Evolutionary conservation across 1,140 invertebrate genomes (phyloP), one percentile per base, ranked within the genome.

Genomic region (Elymnias hypermnestra): DNA sequence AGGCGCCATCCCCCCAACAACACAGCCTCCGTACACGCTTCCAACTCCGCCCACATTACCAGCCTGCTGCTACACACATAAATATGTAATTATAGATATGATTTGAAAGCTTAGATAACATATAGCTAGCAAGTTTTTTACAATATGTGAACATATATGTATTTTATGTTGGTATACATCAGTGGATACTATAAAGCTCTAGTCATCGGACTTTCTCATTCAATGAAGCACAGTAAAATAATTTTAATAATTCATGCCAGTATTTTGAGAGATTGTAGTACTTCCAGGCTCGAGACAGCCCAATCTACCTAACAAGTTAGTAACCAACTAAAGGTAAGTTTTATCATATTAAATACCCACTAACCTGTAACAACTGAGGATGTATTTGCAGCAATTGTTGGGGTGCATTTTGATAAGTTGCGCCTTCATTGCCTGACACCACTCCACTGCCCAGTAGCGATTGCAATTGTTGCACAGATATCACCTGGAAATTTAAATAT

Each of bases 381-480:
- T 87, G 85, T 60, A 86, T 83, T 13, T 85, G 83, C 36, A 87
- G 36, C 19, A 87, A 50, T 36, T 86, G 85, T 17, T 83, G 85
- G 17, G 74, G 79, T n/a, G 72, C 33, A 37, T 73, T 79, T 43
- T 84, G 74, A 44, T 85, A 85, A 1, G 67, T 58, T 37, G 63
- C 50, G 1, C 71, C 72, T 22, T 79, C 77, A 1, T 58, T 54
- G 5, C 63, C 49, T 0, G 63, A 69, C 10, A 73, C 76, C 19
- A 74, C 78, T 5, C 75, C 82, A 28, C 67, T 72, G 8, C 71
- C 72, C 5, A 81, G 35, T 9, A 79, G 45, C 3, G 75, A 77
- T 53, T 87, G 81, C 10, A 86, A 56, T 39, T 87, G 85, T 49
- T 85, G 82, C 74, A 87, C 75, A 0, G 83, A 85, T 61, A 87